phyloP scores from a whole-genome alignment of 2,113 vertebrate species.

The Hemiprocne comata region DNA sequence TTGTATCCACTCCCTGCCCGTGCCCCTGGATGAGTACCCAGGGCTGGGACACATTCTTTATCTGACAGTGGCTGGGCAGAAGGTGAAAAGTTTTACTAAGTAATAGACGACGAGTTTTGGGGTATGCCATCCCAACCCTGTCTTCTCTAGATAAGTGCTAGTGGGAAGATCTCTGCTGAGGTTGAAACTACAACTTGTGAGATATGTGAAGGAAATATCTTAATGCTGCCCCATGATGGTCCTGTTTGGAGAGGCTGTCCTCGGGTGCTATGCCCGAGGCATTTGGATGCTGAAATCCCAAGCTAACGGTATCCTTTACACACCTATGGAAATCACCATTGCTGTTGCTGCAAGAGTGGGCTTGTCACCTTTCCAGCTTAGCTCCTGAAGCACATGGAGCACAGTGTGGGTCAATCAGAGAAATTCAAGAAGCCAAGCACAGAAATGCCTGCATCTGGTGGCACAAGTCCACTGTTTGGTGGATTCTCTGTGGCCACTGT shows the following conservation, averaged over 20 bases:
- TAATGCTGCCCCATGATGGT: neutral
- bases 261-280: neutral
- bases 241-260: neutral
- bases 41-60: neutral
- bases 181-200: neutral
- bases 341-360: neutral
- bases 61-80: neutral
- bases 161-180: neutral
- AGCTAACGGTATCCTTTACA: neutral
- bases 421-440: neutral
- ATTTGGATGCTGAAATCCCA: neutral
- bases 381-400: neutral
- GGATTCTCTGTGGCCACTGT: neutral
- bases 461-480: neutral
- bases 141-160: neutral
- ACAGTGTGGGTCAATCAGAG: neutral
- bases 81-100: neutral
- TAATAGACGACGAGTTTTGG: neutral
- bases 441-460: neutral
- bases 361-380: neutral
- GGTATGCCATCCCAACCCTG: neutral
- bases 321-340: fast-evolving
- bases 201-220: neutral
- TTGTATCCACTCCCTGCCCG: fast-evolving
- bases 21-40: neutral